phyloP scores from a whole-genome alignment of 2,113 vertebrate genomes.

The Neomonachus schauinslandi region DNA sequence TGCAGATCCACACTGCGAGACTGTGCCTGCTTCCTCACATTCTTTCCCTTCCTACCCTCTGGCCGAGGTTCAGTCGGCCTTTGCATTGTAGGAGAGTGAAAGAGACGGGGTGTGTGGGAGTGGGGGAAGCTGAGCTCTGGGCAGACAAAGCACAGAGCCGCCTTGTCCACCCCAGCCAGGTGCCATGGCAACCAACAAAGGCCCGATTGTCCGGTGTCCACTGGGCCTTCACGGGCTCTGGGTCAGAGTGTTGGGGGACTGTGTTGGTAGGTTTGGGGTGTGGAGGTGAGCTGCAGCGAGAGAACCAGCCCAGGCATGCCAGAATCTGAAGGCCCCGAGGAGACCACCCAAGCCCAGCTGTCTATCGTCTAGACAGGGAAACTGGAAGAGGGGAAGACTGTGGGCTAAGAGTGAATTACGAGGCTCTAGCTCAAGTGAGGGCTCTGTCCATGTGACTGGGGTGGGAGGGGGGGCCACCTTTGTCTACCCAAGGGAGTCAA shows the following conservation, averaged over 20 bases:
- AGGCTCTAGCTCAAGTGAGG: not conserved
- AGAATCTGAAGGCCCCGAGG: not conserved
- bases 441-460: not conserved
- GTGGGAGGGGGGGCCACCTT: not conserved
- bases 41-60: slow-evolving; percentile 60
- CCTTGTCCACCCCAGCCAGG: slow-evolving; percentile 69
- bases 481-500: not conserved
- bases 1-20: not conserved
- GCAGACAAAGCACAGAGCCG: slow-evolving; percentile 69
- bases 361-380: not conserved
- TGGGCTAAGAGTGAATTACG: not conserved
- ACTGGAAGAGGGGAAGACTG: not conserved
- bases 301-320: not conserved
- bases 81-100: slow-evolving; percentile 11
- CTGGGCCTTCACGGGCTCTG: slow-evolving; percentile 25
- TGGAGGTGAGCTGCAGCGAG: slow-evolving; percentile 10
- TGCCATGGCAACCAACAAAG: slow-evolving; percentile 79
- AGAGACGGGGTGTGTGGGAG: slow-evolving; percentile 50
- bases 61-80: not conserved
- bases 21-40: not conserved
- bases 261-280: slow-evolving; percentile 29
- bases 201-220: slow-evolving; percentile 47
- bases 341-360: not conserved
- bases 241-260: slow-evolving; percentile 23
- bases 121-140: slow-evolving; percentile 5